Evolutionary conservation across 1,140 invertebrate genomes (phyloP).

Genomic region (Sminthurides bifidus): DNA sequence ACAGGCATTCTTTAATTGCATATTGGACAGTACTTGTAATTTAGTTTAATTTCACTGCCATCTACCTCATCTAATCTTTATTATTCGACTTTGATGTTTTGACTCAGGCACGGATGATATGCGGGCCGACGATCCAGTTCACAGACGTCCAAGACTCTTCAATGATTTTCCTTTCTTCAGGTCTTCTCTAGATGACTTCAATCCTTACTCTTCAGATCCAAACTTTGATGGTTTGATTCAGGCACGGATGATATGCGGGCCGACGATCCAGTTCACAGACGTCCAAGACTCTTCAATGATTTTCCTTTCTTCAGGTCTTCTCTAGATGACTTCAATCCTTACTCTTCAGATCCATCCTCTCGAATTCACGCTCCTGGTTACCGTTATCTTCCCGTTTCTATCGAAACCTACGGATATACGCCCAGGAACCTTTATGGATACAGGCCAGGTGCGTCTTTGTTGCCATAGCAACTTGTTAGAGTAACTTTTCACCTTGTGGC

Average conservation of each 20-base stretch:
- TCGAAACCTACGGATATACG: constrained; percentile 76
- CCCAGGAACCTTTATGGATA: constrained; percentile 66
- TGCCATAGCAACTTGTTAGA: no score
- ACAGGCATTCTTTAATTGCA: no score
- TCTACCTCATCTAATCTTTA: no score
- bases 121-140: constrained; percentile 55
- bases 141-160: constrained; percentile 41
- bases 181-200: constrained; percentile 13
- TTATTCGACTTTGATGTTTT: constrained; percentile 1
- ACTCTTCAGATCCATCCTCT: constrained; percentile 20
- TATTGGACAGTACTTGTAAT: no score
- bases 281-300: constrained; percentile 41
- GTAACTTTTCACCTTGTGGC: no score
- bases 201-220: background rate
- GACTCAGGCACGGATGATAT: constrained; percentile 70
- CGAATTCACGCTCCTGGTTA: constrained; percentile 28
- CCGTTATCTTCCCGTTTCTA: constrained; percentile 71
- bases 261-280: constrained; percentile 43
- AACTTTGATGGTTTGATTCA: constrained; percentile 35
- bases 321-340: constrained; percentile 12
- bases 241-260: constrained; percentile 80
- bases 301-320: constrained; percentile 24
- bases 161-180: constrained; percentile 28
- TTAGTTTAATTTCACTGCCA: no score
- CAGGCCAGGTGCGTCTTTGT: constrained; percentile 9